Evolutionary conservation across 2,113 vertebrate species (phyloP), one percentile per base, ranked within the genome.

Genomic region (Nothoprocta perdicaria): DNA sequence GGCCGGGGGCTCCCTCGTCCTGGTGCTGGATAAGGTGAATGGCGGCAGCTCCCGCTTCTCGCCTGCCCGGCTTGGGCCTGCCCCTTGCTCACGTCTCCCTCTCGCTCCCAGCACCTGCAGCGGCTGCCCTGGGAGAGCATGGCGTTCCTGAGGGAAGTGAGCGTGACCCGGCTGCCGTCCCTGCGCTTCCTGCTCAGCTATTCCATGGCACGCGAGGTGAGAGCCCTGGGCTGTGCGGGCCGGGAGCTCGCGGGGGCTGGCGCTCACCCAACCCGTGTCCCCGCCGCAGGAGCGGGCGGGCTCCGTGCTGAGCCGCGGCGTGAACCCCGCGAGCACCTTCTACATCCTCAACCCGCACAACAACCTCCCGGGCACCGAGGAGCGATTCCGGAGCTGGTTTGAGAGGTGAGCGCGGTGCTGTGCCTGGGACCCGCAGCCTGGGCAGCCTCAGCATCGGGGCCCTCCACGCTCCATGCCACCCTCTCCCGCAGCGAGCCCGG

Each of bases 41-140:
- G 13, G 24, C 23, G 8, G 13, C 41, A 12, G 6, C 19, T 41
- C n/a, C 68, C 12, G 18, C 53, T 12, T 33, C 55, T 40, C 8
- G 3, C 16, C 16, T 14, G 4, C 21, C 15, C 9, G 4, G 35
- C 16, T 48, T 10, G 19, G 18, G 19, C 9, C 52, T 31, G 23
- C 46, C 14, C 41, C 11, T 50, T 23, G 14, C 27, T 79, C 48
- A 43, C 16, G 6, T 9, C 40, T 82, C 73, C 94, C 31, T 33
- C 45, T 31, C 78, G 43, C 9, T 90, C 29, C 17, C 95, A 99
- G 99, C 97, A 98, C 68, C 97, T 99, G 46, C 99, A 99, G 93
- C 99, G 98, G 95, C 97, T 99, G 86, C 99, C 99, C 0, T 99
- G 99, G 99, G 99, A 99, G 94, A 99, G 97, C 94, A 98, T 98